phyloP scores from a whole-genome alignment of 2,797 vertebrate species.

The Chelidonichthys spinosus region DNA sequence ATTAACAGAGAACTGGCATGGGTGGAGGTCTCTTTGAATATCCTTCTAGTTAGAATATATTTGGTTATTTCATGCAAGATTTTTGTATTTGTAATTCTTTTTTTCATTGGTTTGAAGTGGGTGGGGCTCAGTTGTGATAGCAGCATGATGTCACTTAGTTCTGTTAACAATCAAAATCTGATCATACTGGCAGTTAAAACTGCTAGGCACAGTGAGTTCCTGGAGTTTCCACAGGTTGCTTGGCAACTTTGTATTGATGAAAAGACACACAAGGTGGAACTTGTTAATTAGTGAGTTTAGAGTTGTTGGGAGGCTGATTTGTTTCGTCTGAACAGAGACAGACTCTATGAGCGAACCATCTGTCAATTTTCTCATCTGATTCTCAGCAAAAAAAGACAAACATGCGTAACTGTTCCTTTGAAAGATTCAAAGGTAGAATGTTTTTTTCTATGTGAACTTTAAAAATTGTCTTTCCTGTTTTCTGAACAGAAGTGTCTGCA shows the following conservation, averaged over 20 bases:
- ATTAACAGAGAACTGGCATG: too few species aligned
- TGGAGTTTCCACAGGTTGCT: background rate
- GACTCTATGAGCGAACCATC: background rate
- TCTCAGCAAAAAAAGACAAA: background rate
- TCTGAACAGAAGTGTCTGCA: constrained; percentile 5
- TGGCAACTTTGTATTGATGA: constrained; percentile 9
- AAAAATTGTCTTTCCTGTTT: background rate
- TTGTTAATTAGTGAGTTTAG: background rate
- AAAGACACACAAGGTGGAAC: constrained; percentile 3
- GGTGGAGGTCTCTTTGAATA: too few species aligned
- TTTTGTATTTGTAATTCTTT: too few species aligned
- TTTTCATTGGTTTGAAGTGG: background rate
- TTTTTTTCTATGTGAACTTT: background rate
- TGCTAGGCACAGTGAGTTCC: background rate
- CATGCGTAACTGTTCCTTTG: background rate
- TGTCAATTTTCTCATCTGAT: background rate
- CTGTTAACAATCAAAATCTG: background rate
- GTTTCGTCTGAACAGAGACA: background rate
- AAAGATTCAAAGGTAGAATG: too few species aligned
- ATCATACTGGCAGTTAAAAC: background rate
- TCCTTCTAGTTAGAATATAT: too few species aligned
- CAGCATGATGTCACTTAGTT: background rate
- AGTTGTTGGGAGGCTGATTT: background rate
- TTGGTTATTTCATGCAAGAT: too few species aligned
- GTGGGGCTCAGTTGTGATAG: background rate